Conservation (phyloP, 2,113 vertebrate species). For the Siniperca knerii region DNA sequence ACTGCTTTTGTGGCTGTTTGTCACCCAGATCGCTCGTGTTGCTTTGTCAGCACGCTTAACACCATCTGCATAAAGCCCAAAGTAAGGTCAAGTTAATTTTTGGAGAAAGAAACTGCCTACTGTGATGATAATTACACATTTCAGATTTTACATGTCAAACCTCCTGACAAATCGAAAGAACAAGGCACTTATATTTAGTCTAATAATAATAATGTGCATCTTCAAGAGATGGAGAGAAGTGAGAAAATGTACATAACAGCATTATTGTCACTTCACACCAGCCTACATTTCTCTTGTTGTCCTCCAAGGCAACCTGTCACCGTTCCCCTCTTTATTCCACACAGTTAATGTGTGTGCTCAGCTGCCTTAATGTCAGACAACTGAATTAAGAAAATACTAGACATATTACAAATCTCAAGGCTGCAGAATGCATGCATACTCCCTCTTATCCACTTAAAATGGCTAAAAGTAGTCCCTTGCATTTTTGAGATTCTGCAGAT, state of each 20-base stretch:
- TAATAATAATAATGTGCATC: conserved; percentile 33
- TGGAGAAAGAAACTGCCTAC: background rate
- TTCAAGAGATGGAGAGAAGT: conserved; percentile 42
- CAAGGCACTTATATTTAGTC: conserved; percentile 37
- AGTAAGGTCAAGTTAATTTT: background rate
- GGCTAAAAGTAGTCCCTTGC: no score
- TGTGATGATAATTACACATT: conserved; percentile 38
- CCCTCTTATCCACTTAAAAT: background rate
- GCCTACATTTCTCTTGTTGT: conserved; percentile 68
- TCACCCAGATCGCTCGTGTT: background rate
- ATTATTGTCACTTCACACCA: conserved; percentile 73
- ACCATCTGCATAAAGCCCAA: background rate
- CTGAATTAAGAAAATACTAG: conserved; percentile 14
- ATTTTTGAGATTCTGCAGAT: background rate
- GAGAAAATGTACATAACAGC: conserved; percentile 69
- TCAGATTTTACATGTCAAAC: conserved; percentile 21
- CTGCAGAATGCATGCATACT: background rate
- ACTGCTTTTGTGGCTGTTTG: background rate
- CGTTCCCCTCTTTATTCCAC: conserved; percentile 44
- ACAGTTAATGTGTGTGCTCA: conserved; percentile 47
- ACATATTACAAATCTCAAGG: background rate
- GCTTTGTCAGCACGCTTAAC: background rate
- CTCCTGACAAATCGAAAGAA: conserved; percentile 22
- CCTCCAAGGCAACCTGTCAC: conserved; percentile 63
- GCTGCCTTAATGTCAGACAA: conserved; percentile 46